phyloP scores from a whole-genome alignment of 2,113 vertebrate genomes.

The Melanerpes formicivorus region DNA sequence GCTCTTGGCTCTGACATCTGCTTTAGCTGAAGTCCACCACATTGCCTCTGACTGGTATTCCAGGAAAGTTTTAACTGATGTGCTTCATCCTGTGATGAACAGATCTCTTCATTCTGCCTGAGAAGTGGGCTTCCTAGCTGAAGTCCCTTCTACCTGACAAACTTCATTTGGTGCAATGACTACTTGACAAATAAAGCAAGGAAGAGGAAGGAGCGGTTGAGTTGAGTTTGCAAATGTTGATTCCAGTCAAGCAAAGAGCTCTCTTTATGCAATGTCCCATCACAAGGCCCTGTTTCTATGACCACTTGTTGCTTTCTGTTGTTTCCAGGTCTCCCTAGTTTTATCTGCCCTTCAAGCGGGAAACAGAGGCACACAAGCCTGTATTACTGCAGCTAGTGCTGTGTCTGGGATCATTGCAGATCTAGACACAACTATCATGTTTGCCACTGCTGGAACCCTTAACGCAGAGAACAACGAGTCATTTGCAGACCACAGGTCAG shows the following conservation, averaged over 20 bases:
- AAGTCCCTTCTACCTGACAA: not conserved
- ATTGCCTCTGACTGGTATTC: not conserved
- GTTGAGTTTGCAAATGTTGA: not conserved
- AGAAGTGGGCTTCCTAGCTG: not conserved
- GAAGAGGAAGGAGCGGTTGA: not conserved
- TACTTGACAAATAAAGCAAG: not conserved
- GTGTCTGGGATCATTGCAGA: conserved; percentile 98
- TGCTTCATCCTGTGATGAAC: not conserved
- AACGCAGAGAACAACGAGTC: conserved; percentile 95
- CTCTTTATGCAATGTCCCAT: not conserved
- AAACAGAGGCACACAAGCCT: conserved; percentile 97
- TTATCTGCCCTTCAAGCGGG: conserved; percentile 96
- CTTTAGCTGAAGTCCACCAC: not conserved
- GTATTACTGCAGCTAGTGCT: conserved; percentile 93
- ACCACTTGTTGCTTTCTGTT: not conserved
- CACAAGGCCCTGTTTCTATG: not conserved
- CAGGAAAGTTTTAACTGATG: not conserved
- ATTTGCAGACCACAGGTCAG: conserved; percentile 96
- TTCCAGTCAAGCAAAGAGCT: not conserved
- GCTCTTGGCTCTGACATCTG: not conserved
- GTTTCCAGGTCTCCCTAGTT: conserved; percentile 91
- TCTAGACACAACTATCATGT: conserved; percentile 99
- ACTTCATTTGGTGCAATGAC: not conserved
- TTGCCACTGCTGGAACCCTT: conserved; percentile 95
- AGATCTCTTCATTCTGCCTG: not conserved